Evolutionary conservation across 2,113 vertebrate genomes (phyloP), one percentile per base, ranked within the genome.

Genomic region (Pipa parva): DNA sequence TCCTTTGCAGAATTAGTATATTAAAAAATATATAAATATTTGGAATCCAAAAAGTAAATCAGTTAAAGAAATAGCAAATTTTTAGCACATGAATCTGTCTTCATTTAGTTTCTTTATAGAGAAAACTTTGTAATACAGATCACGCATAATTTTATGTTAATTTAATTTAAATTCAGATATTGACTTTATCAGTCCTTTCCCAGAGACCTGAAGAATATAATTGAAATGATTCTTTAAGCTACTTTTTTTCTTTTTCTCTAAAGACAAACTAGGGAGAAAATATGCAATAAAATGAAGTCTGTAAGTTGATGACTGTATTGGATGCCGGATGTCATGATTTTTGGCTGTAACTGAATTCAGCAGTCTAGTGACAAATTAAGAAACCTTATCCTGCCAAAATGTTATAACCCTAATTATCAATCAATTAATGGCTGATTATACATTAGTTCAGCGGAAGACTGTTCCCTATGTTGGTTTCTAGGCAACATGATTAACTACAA

Each of bases 81-180:
- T 61, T 26, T 49, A 52, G 33, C 54, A 29, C 28, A 17, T 52
- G 57, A 31, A 57, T 60, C n/a, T n/a, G n/a, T n/a, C n/a, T n/a
- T n/a, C 57, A 42, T 59, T 37, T 18, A 11, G 42, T 42, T 31
- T 70, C 49, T 61, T 29, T 61, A 61, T 29, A 70, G 52, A n/a
- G 39, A 61, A 28, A 54, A 61, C 54, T 49, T 36, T 60, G 57
- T 45, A 69, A 50, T 13, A 29, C 17, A 21, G 57, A 69, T 69
- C 57, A 60, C 37, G 61, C 57, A 61, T 70, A 39, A 70, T 70
- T 70, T 61, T 58, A 61, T 61, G 48, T 48, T 70, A 70, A 70
- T 70, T 61, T 61, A 61, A 70, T 70, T 70, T 70, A 61, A 39
- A 69, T 69, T 69, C 33, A 39, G 13, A 28, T 70, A 61, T 70